A percentile compares a stretch with the other conserved stretches of the same genome.
Evolutionary conservation across 1,140 invertebrate species (phyloP).

Genomic region (Caenorhabditis tropicalis): DNA sequence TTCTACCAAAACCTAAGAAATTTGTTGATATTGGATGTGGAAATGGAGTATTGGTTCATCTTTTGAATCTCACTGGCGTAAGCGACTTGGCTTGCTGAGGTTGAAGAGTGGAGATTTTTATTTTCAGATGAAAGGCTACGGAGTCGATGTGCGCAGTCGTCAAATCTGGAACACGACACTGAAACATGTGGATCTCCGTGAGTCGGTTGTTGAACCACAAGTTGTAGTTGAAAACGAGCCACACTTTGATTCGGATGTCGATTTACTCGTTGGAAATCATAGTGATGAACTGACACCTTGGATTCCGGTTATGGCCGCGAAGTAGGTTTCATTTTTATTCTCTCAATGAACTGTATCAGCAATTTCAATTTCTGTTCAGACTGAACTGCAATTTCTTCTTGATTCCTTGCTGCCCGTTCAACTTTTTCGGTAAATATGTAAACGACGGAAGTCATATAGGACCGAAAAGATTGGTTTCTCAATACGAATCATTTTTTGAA

Average conservation of each 20-base stretch:
- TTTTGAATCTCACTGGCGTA: conserved; percentile 59
- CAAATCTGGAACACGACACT: conserved; percentile 87
- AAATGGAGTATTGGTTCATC: conserved; percentile 82
- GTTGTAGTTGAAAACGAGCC: conserved; percentile 73
- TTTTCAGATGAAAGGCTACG: conserved; percentile 77
- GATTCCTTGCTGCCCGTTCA: conserved; percentile 90
- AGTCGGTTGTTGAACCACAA: conserved; percentile 25
- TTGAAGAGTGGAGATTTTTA: no score
- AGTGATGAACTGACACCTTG: conserved; percentile 97
- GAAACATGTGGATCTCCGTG: conserved; percentile 67
- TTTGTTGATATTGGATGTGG: conserved; percentile 96
- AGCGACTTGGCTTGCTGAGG: background rate
- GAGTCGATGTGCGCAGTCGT: conserved; percentile 86
- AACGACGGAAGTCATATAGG: background rate
- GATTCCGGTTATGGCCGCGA: conserved; percentile 89
- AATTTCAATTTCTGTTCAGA: no score
- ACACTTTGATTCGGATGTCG: conserved; percentile 79
- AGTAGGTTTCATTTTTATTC: conserved; percentile 66
- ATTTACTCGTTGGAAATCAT: conserved; percentile 98
- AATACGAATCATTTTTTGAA: conserved; percentile 78
- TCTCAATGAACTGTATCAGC: no score
- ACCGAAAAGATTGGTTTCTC: conserved; percentile 61
- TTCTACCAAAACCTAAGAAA: conserved; percentile 18
- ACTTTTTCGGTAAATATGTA: conserved; percentile 82
- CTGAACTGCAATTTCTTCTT: conserved; percentile 80